These are phyloP conservation scores for Notamacropus eugenii DNA, from an alignment of 2,797 vertebrate species.

Conservation along the genomic window DNA sequence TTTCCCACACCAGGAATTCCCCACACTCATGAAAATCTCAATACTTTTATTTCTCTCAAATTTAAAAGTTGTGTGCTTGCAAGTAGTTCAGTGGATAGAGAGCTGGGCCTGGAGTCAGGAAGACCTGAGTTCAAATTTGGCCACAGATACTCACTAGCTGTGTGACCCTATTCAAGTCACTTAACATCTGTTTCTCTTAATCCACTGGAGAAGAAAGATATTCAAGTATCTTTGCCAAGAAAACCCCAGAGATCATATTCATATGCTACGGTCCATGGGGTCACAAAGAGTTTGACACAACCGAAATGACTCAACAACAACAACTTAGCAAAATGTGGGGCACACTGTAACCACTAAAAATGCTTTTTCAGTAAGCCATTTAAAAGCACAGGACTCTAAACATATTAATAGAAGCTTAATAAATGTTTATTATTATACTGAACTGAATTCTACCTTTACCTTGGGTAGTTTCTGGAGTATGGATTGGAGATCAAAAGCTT, in stretches of 20 bases:
- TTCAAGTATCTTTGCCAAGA: not conserved
- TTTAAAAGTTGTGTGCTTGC: not conserved
- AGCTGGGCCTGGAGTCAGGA: not conserved
- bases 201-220: not conserved
- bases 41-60: not conserved
- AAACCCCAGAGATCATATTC: not conserved
- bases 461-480: conserved; percentile 22
- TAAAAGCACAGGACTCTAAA: not conserved
- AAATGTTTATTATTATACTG: conserved; percentile 15
- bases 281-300: not conserved
- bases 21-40: not conserved
- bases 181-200: not conserved
- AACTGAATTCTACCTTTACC: not conserved
- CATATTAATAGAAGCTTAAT: conserved; percentile 2
- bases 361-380: not conserved
- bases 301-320: not conserved
- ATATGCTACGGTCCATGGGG: not conserved
- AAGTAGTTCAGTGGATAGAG: not conserved
- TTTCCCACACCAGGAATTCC: not conserved
- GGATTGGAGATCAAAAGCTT: not conserved
- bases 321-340: not conserved
- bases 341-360: not conserved
- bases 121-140: not conserved
- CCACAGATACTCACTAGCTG: not conserved
- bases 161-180: not conserved